Evolutionary conservation across 2,113 vertebrate genomes (phyloP), one percentile per base, ranked within the genome.

Genomic region (Triplophysa dalaica): DNA sequence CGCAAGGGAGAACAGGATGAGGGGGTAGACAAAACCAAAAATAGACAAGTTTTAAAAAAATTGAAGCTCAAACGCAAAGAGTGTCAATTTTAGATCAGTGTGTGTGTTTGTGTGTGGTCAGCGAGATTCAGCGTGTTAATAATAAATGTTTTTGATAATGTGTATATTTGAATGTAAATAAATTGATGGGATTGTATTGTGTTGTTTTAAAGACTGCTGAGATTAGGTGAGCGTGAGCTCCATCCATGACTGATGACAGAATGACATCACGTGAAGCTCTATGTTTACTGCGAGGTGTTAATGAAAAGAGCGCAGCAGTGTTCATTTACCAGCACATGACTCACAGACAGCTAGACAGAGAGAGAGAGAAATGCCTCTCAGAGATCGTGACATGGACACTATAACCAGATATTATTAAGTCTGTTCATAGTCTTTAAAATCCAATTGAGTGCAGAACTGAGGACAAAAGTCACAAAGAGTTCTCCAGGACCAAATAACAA

Each of bases 21-120:
- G 65, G 87, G 73, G 56, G 60, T 69, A 56, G 70, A 86, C 19
- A 65, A 50, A 78, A 69, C 84, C 83, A 88, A 89, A 85, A 84
- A 85, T 81, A 82, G 87, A 83, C 65, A 63, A 50, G 60, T 81
- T n/a, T n/a, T n/a, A 67, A 77, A 80, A 77, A 76, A 75, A 33
- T 22, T 70, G 7, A 54, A 76, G 41, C 13, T 52, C 3, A 58
- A 16, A 29, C 29, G 29, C 38, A 38, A 58, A 16, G 29, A 58
- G 29, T 56, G 8, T 70, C 17, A 38, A 21, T 54, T n/a, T 76
- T 43, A 21, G 21, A 52, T 45, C 11, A 12, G 43, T 61, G 8
- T 77, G 64, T 70, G 22, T 8, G 24, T 24, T 1, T 24, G 16
- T 13, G 43, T n/a, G 24, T n/a, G 21, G 26, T 43, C 24, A 3